Percentiles rank a stretch among this genome's conserved stretches.
phyloP scores from a whole-genome alignment of 2,888 invertebrate genomes.

The Callyntrura guangdongensis region DNA sequence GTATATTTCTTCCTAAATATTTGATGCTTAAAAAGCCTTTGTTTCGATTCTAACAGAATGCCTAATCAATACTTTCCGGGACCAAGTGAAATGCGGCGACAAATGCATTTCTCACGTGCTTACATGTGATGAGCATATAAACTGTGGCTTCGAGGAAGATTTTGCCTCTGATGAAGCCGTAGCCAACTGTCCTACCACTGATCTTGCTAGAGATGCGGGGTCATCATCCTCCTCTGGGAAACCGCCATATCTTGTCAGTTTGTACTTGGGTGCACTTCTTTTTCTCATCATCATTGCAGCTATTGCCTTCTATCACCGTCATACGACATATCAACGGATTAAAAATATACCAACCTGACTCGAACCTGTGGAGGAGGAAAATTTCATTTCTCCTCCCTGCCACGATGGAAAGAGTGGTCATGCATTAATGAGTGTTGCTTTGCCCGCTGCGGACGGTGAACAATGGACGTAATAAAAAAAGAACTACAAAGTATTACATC shows the following conservation, averaged over 20 bases:
- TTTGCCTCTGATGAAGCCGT: slow-evolving; percentile 83
- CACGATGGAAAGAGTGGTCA: slow-evolving; percentile 18
- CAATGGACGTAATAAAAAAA: slow-evolving; percentile 23
- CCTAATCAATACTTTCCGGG: slow-evolving; percentile 63
- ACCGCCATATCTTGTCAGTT: slow-evolving; percentile 62
- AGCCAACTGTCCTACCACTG: slow-evolving; percentile 72
- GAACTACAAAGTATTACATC: slow-evolving; percentile 33
- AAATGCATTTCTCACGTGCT: slow-evolving; percentile 82
- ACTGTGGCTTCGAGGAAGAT: slow-evolving; percentile 82
- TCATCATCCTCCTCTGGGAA: slow-evolving; percentile 30
- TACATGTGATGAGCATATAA: slow-evolving; percentile 82
- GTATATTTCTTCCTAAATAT: slow-evolving; percentile 3
- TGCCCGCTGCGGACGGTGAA: slow-evolving; percentile 10
- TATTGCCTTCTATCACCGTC: slow-evolving; percentile 75
- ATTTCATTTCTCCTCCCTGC: neutral
- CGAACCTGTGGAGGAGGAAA: slow-evolving; percentile 17
- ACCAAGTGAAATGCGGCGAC: slow-evolving; percentile 75
- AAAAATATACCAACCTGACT: slow-evolving; percentile 78
- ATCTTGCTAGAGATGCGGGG: slow-evolving; percentile 20
- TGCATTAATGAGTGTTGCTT: neutral
- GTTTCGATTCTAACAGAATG: slow-evolving; percentile 37
- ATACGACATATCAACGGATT: slow-evolving; percentile 73
- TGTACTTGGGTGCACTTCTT: slow-evolving; percentile 76
- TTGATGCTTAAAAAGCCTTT: slow-evolving; percentile 23
- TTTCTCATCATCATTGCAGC: slow-evolving; percentile 71